Evolutionary conservation across 2,113 vertebrate genomes (phyloP).

Genomic region (Sturnus vulgaris): DNA sequence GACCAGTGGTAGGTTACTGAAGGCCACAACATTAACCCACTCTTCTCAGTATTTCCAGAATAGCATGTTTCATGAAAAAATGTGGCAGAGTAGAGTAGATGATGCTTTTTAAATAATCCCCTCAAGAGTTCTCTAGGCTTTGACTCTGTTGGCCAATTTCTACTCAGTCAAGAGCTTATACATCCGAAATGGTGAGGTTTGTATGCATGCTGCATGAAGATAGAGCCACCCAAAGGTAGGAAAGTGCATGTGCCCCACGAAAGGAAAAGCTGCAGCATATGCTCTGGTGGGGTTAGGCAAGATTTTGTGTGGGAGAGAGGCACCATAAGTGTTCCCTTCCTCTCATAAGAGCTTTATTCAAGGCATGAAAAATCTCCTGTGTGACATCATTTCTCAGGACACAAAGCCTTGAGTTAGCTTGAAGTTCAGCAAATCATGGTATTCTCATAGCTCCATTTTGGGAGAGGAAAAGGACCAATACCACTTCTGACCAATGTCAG

Average conservation of each 20-base stretch:
- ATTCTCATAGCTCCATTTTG: background rate
- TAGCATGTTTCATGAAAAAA: background rate
- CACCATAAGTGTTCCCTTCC: background rate
- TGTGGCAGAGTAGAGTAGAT: background rate
- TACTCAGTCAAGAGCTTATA: background rate
- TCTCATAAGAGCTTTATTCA: background rate
- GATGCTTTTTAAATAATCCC: background rate
- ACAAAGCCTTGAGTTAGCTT: background rate
- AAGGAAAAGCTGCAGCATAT: background rate
- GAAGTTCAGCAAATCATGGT: background rate
- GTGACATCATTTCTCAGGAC: background rate
- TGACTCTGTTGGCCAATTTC: background rate
- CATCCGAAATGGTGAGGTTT: background rate
- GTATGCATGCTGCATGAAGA: background rate
- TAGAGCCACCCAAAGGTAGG: background rate
- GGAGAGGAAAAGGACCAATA: background rate
- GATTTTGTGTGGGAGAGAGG: background rate
- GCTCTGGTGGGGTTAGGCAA: fast-evolving
- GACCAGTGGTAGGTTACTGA: background rate
- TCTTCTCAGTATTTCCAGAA: background rate
- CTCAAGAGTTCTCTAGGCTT: background rate
- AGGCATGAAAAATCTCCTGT: background rate
- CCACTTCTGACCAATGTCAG: background rate
- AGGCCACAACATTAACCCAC: background rate
- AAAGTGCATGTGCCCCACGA: background rate